Conservation (phyloP, 1,140 invertebrate species). For the Telenomus remus region DNA sequence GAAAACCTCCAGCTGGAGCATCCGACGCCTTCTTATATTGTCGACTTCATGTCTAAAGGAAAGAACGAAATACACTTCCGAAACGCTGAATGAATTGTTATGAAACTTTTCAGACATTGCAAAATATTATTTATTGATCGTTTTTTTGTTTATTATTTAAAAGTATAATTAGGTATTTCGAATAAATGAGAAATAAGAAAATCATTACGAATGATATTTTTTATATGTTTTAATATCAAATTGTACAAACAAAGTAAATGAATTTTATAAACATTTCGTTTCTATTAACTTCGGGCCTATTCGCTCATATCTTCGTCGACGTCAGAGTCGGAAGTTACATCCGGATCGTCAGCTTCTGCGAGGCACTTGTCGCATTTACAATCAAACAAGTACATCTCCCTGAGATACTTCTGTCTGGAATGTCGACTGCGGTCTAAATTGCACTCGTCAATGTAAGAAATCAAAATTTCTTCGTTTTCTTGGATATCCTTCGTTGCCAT, state of each 20-base stretch:
- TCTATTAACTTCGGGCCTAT: slow-evolving; percentile 1
- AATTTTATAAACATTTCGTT: slow-evolving; percentile 4
- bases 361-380: slow-evolving; percentile 89
- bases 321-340: slow-evolving; percentile 81
- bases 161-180: no score
- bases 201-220: no score
- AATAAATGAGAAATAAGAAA: no score
- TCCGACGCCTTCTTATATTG: slow-evolving; percentile 63
- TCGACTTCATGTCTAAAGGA: slow-evolving; percentile 57
- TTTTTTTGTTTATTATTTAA: no score
- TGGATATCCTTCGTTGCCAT: slow-evolving; percentile 85
- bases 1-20: slow-evolving; percentile 45
- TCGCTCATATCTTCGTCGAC: slow-evolving; percentile 57
- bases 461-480: slow-evolving; percentile 91
- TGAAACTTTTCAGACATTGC: no score
- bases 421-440: slow-evolving; percentile 86
- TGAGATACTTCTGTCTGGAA: slow-evolving; percentile 87
- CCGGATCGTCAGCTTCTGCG: slow-evolving; percentile 83
- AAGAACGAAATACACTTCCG: slow-evolving; percentile 25
- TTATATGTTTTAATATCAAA: slow-evolving; percentile 1
- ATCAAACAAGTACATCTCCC: slow-evolving; percentile 90
- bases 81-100: not conserved
- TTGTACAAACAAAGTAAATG: not conserved
- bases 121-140: no score
- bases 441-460: slow-evolving; percentile 94